Evolutionary conservation across 2,888 invertebrate species (phyloP).

Genomic region (Steinernema carpocapsae): DNA sequence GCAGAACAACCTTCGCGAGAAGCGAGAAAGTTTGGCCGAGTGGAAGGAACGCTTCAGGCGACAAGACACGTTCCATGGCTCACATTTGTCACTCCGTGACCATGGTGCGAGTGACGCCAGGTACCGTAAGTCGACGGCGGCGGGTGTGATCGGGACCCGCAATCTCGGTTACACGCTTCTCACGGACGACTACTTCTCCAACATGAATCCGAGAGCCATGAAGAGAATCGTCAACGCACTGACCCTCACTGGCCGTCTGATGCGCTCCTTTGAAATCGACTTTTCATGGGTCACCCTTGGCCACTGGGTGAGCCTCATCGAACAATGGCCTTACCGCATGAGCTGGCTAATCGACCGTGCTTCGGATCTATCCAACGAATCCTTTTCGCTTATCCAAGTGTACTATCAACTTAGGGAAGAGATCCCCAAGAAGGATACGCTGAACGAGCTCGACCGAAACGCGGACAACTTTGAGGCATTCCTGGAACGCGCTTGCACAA

Average conservation of each 20-base stretch:
- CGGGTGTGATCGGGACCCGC: slow-evolving; percentile 20
- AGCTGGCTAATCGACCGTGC: slow-evolving; percentile 87
- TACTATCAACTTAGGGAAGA: slow-evolving; percentile 81
- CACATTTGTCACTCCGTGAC: slow-evolving; percentile 55
- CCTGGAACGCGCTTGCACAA: slow-evolving; percentile 44
- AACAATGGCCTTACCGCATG: slow-evolving; percentile 97
- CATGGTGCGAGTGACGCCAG: neutral
- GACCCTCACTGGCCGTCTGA: slow-evolving; percentile 78
- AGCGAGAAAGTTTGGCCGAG: slow-evolving; percentile 56
- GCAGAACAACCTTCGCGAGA: slow-evolving; percentile 49
- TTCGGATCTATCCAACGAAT: slow-evolving; percentile 83
- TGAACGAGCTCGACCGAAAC: slow-evolving; percentile 60
- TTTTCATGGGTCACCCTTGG: slow-evolving; percentile 98
- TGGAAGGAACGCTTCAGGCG: slow-evolving; percentile 61
- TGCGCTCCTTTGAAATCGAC: slow-evolving; percentile 97
- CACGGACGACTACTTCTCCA: slow-evolving; percentile 97
- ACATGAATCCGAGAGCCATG: slow-evolving; percentile 94
- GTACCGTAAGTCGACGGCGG: neutral
- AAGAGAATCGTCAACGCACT: slow-evolving; percentile 71
- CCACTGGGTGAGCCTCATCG: slow-evolving; percentile 96
- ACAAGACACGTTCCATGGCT: slow-evolving; percentile 63
- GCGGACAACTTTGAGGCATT: slow-evolving; percentile 83
- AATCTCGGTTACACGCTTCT: slow-evolving; percentile 73
- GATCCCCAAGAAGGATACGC: slow-evolving; percentile 56
- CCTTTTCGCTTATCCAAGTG: slow-evolving; percentile 83